Percentiles rank a stretch among this genome's conserved stretches.
Evolutionary conservation across 2,797 vertebrate genomes (phyloP).

Genomic region (Phalloptychus januarius): DNA sequence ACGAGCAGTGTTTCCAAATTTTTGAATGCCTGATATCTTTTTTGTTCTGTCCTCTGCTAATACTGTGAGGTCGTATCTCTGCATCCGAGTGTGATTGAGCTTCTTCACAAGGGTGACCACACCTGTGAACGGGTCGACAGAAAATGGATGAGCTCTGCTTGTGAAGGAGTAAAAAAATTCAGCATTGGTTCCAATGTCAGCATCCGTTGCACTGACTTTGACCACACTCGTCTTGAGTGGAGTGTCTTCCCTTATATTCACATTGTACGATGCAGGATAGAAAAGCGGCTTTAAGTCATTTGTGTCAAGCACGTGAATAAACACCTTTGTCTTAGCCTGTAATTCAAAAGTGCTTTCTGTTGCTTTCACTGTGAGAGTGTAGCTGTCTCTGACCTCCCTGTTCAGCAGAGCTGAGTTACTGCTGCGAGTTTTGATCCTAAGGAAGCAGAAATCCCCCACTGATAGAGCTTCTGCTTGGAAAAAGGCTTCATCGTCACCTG

Average conservation of each 20-base stretch:
- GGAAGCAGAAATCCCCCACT: conserved; percentile 94
- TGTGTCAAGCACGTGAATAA: conserved; percentile 89
- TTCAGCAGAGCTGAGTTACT: conserved; percentile 90
- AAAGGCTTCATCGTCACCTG: conserved; percentile 85
- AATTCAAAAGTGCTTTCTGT: conserved; percentile 82
- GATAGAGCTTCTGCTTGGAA: conserved; percentile 88
- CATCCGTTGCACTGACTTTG: conserved; percentile 91
- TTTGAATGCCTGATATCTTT: conserved; percentile 88
- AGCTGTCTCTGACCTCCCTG: conserved; percentile 91
- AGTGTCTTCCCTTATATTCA: conserved; percentile 86
- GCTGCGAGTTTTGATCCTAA: conserved; percentile 90
- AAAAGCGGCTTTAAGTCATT: conserved; percentile 98
- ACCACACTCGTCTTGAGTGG: conserved; percentile 85
- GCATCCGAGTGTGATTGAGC: conserved; percentile 84
- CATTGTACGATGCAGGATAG: conserved; percentile 92
- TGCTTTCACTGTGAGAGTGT: conserved; percentile 89
- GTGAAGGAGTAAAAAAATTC: conserved; percentile 93
- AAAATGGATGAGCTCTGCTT: conserved; percentile 84
- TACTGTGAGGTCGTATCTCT: conserved; percentile 87
- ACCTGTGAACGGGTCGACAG: conserved; percentile 90
- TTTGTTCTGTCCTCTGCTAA: conserved; percentile 93
- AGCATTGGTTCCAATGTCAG: conserved; percentile 90
- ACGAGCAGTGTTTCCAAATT: conserved; percentile 89
- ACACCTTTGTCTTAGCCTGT: conserved; percentile 87
- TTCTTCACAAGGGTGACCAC: conserved; percentile 83